These are phyloP conservation scores for Caenorhabditis sp. DNA, from an alignment of 2,888 invertebrate genomes.

Conservation along the genomic window DNA sequence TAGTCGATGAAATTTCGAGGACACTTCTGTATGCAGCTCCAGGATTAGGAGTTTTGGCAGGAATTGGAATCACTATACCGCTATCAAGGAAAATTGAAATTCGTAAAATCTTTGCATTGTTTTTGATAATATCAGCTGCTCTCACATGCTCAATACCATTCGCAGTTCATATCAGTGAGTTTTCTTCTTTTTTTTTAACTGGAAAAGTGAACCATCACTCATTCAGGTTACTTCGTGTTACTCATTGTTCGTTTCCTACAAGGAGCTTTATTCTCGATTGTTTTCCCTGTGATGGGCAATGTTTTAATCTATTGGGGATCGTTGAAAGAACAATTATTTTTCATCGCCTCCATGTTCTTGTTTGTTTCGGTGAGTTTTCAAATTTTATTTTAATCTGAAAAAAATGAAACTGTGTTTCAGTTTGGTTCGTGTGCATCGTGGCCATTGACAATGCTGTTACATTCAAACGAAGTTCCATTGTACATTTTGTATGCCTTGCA, in stretches of 20 bases:
- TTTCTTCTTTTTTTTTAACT: constrained; percentile 6
- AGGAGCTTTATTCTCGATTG: constrained; percentile 55
- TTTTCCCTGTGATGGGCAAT: constrained; percentile 56
- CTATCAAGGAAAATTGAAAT: constrained; percentile 12
- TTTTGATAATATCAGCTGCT: constrained; percentile 6
- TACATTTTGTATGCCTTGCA: constrained; percentile 31
- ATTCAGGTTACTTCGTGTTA: constrained; percentile 26
- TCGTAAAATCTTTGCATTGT: constrained; percentile 18
- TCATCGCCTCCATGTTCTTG: constrained; percentile 52
- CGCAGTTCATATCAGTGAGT: background rate
- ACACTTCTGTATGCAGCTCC: constrained; percentile 25
- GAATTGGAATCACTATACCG: constrained; percentile 9
- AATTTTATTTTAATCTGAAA: background rate
- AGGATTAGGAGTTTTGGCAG: constrained; percentile 29
- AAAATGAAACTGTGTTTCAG: constrained; percentile 43
- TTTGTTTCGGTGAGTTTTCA: constrained; percentile 53
- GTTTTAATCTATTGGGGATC: constrained; percentile 62
- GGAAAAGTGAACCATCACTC: background rate
- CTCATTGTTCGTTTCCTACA: constrained; percentile 48
- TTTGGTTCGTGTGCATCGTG: constrained; percentile 47
- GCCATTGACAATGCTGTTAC: constrained; percentile 42
- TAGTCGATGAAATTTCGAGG: background rate
- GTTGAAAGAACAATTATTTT: constrained; percentile 61
- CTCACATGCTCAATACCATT: constrained; percentile 3
- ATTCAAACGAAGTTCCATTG: constrained; percentile 30